phyloP scores from a whole-genome alignment of 1,140 invertebrate genomes.

The Bilobella aurantiaca region DNA sequence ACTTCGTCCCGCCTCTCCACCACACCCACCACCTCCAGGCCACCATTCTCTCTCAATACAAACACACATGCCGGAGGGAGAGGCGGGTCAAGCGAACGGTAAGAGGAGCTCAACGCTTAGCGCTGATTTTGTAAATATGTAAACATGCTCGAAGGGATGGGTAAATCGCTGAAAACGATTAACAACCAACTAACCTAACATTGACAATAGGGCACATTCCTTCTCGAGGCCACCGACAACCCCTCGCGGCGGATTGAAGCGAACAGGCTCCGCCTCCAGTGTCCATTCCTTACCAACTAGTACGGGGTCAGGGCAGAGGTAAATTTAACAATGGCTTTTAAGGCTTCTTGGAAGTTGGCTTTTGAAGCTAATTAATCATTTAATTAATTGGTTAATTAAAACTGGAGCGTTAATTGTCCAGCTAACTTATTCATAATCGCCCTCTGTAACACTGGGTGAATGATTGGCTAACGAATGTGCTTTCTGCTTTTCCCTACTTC shows the following conservation, averaged over 20 bases:
- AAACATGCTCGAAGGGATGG: background rate
- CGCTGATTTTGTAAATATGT: background rate
- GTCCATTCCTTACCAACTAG: constrained; percentile 64
- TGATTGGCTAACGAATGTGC: no score
- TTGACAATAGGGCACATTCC: constrained; percentile 27
- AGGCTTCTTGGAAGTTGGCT: background rate
- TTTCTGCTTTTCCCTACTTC: background rate
- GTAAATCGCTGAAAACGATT: background rate
- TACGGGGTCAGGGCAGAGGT: constrained; percentile 56
- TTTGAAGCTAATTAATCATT: background rate
- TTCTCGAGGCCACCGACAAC: constrained; percentile 27
- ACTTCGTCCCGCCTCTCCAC: no score
- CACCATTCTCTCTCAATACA: background rate
- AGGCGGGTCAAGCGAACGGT: constrained; percentile 29
- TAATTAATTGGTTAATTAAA: background rate
- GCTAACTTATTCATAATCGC: no score
- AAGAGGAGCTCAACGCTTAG: background rate
- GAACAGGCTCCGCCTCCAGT: constrained; percentile 57
- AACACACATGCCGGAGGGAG: constrained; percentile 13
- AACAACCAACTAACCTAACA: background rate
- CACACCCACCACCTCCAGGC: constrained; percentile 37
- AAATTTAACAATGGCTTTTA: constrained; percentile 40
- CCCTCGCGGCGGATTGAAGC: constrained; percentile 56
- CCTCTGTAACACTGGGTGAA: no score
- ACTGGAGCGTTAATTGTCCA: no score